Conservation (phyloP, 2,797 vertebrate genomes). For the Lophotriccus pileatus region DNA sequence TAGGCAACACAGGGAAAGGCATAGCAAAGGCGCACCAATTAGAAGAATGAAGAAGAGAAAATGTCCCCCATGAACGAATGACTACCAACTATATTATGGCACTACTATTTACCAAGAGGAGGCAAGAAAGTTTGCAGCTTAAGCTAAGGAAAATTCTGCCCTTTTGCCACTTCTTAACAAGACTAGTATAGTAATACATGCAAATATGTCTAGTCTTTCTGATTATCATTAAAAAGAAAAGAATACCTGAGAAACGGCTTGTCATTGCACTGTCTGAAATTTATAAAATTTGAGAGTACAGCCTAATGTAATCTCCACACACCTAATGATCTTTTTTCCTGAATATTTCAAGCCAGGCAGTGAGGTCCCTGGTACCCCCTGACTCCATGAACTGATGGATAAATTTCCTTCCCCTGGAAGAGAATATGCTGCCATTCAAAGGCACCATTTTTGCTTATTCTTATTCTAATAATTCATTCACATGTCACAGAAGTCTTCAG, state of each 20-base stretch:
- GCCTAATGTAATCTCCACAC: not conserved
- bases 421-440: not conserved
- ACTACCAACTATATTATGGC: not conserved
- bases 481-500: not conserved
- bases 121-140: not conserved
- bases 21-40: accelerated
- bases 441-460: not conserved
- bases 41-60: not conserved
- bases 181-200: not conserved
- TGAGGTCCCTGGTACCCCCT: not conserved
- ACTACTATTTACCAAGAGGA: not conserved
- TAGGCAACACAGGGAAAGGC: not conserved
- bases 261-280: not conserved
- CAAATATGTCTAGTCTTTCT: not conserved
- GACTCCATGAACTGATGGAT: not conserved
- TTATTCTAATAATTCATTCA: not conserved
- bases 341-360: not conserved
- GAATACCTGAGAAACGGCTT: not conserved
- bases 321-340: not conserved
- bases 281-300: not conserved
- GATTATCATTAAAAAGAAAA: not conserved
- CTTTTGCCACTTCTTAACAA: not conserved
- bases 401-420: not conserved
- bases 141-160: not conserved
- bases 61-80: not conserved